Evolutionary conservation across 2,113 vertebrate genomes (phyloP), one percentile per base, ranked within the genome.

Genomic region (Scomber scombrus): DNA sequence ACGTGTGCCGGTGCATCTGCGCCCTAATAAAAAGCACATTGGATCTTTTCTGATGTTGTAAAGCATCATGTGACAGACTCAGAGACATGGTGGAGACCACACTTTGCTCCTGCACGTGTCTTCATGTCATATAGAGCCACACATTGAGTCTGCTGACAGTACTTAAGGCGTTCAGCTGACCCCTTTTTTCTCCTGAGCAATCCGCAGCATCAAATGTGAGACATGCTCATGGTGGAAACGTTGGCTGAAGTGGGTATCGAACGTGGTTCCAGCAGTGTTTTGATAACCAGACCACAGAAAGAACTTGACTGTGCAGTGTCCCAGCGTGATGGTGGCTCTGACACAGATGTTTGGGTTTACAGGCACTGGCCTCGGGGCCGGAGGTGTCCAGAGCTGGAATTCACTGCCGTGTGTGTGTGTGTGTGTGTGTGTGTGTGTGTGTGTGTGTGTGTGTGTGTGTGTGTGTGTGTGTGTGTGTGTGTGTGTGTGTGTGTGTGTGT

Each of bases 311-410:
- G 64, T 55, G 71, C 64, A 66, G 18, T 74, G 82, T 78, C 88
- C 21, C 87, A 86, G 80, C 76, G 4, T n/a, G 77, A 81, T 72
- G 64, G 50, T 51, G 78, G 65, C 84, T 87, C 70, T 70, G 75
- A 75, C 86, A 79, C 89, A 92, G 84, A 91, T 91, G 89, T 91
- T 79, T 67, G 75, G 11, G 67, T 81, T 51, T 69, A 52, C 69
- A 84, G 74, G 75, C 40, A 13, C 23, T 78, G 86, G 66, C 72
- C 78, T 63, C 11, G 13, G 52, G 66, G 62, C 69, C 16, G 12
- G 80, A 83, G 87, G 84, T 81, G 85, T 86, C 74, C 83, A n/a
- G 31, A 71, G 70, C 78, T 85, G 89, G 89, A 92, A 89, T 91
- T 85, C 75, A 67, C 58, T 52, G 85, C 81, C 67, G 80, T 66